Base-by-base conservation (phyloP, 2,888 invertebrate genomes). In the Synergus umbraculus region DNA sequence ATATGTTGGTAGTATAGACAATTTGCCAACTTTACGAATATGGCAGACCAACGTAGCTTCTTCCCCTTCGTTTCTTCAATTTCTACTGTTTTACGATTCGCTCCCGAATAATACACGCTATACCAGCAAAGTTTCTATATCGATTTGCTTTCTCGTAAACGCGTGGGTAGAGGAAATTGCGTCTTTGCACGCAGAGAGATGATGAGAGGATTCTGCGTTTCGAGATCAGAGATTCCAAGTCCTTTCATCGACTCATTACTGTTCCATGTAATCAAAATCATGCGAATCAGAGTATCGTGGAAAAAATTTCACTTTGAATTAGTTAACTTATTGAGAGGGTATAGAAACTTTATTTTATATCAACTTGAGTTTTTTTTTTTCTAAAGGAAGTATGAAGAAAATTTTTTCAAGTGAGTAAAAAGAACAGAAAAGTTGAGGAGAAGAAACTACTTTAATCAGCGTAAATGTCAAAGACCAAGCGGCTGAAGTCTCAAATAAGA, bases 111-210 rank as follows among this genome's bases (percentile, higher is more conserved):
- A 82, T 81, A 80, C 41, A 76, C 63, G 49, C 76, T 60, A 76
- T 73, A 77, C 65, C 64, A 49, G 43, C 73, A 63, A 85, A 84
- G 82, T 84, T 84, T 85, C 77, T 79, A 78, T 83, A 84, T 85
- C 83, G 85, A 86, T 86, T 83, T 81, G 18, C 76, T 66, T 46
- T 65, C 43, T 65, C 76, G 46, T 63, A 67, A 78, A 58, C 69
- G 67, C 46, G 67, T 46, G 67, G 46, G 67, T 29, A 5, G 46
- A 69, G 43, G n/a, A 65, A 69, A 69, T 46, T 49, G 67, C 67
- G 46, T 29, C 67, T 22, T 44, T 44, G n/a, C 41, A 65, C 65
- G 65, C 65, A 65, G 29, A 37, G 41, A 41, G 15, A 41, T 18
- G 65, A 65, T 65, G n/a, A 22, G 60, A 60, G 22, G 10, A 12